phyloP scores from a whole-genome alignment of 2,797 vertebrate species.

The Parotocinclus haroldoi region DNA sequence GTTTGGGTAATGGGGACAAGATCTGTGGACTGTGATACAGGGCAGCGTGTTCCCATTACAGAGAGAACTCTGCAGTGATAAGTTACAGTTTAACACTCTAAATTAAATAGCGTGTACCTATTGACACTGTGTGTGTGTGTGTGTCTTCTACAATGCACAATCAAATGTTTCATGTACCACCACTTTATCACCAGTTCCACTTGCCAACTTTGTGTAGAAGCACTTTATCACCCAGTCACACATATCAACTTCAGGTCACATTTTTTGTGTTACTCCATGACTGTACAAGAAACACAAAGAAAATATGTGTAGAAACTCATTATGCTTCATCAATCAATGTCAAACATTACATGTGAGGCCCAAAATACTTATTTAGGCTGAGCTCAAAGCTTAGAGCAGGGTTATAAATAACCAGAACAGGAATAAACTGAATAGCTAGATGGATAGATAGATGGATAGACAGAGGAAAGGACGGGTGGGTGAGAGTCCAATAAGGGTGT shows the following conservation, averaged over 20 bases:
- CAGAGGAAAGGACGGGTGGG: too few species aligned
- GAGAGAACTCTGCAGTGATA: too few species aligned
- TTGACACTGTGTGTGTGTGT: conserved; percentile 41
- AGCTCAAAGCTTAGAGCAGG: conserved; percentile 59
- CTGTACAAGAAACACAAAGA: conserved; percentile 30
- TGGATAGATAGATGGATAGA: too few species aligned
- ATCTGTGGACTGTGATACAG: too few species aligned
- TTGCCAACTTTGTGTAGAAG: conserved; percentile 19
- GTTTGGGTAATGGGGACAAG: too few species aligned
- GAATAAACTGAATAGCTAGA: too few species aligned
- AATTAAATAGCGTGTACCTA: conserved; percentile 54
- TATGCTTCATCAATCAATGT: conserved; percentile 62
- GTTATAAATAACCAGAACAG: too few species aligned
- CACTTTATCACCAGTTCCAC: neutral
- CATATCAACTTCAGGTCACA: conserved; percentile 33
- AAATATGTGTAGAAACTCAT: conserved; percentile 23
- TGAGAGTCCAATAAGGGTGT: too few species aligned
- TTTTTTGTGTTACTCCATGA: conserved; percentile 20
- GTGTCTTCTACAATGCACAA: conserved; percentile 46
- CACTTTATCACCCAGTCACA: conserved; percentile 23
- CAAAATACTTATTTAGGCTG: conserved; percentile 64
- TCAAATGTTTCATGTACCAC: conserved; percentile 4
- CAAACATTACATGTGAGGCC: conserved; percentile 52
- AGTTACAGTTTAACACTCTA: too few species aligned
- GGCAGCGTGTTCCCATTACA: too few species aligned